Evolutionary conservation across 2,797 vertebrate species (phyloP).

Genomic region (Loris lydekkerianus): DNA sequence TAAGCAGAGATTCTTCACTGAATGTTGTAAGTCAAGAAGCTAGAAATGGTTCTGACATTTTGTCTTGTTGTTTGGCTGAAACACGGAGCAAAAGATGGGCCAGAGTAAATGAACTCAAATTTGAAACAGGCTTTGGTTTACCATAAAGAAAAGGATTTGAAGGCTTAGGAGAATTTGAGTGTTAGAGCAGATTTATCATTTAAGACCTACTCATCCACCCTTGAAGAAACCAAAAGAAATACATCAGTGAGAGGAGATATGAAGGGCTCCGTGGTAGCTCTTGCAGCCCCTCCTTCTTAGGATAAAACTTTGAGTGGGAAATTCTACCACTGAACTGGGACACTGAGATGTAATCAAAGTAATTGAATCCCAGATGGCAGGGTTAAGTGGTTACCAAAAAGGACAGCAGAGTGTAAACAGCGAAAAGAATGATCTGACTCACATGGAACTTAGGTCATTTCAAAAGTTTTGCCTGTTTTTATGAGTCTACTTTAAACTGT

Average conservation of each 20-base stretch:
- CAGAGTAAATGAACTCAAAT: not conserved
- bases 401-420: not conserved
- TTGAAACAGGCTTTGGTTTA: not conserved
- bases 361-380: too few species aligned
- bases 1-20: not conserved
- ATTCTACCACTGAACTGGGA: not conserved
- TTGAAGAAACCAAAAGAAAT: not conserved
- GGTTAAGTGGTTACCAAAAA: not conserved
- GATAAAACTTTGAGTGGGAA: not conserved
- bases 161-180: not conserved
- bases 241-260: not conserved
- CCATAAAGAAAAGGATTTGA: not conserved
- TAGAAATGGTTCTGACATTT: not conserved
- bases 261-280: not conserved
- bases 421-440: not conserved
- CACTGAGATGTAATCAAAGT: too few species aligned
- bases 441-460: not conserved
- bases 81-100: not conserved
- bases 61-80: not conserved
- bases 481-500: too few species aligned
- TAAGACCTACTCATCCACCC: not conserved
- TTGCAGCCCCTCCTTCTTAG: not conserved
- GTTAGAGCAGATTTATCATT: not conserved
- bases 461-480: too few species aligned
- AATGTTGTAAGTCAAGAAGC: not conserved